Evolutionary conservation across 2,888 invertebrate species (phyloP).

Genomic region (Dynastes tityus): DNA sequence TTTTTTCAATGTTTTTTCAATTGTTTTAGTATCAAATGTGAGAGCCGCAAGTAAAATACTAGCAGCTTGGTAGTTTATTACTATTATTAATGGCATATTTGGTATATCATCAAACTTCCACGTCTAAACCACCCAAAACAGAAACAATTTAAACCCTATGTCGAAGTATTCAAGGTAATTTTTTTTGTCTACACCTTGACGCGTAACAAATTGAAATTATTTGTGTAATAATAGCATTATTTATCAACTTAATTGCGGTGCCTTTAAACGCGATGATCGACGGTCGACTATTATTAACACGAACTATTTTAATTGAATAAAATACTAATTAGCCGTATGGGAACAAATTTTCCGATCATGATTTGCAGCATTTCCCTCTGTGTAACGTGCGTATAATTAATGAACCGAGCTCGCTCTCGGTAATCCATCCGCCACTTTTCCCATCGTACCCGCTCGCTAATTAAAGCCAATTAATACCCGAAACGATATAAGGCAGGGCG

Average conservation of each 20-base stretch:
- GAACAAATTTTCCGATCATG: constrained; percentile 28
- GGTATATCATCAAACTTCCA: too few species aligned
- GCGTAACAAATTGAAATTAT: neutral
- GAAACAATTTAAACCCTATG: too few species aligned
- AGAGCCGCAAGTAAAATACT: too few species aligned
- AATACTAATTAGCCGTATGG: constrained; percentile 15
- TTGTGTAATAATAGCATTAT: constrained; percentile 17
- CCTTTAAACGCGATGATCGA: neutral
- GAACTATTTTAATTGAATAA: constrained; percentile 31
- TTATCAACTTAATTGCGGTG: constrained; percentile 17
- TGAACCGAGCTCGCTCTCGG: constrained; percentile 12
- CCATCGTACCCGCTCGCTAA: constrained; percentile 16
- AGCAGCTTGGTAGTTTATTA: too few species aligned
- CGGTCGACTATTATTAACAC: constrained; percentile 17
- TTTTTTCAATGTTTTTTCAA: too few species aligned
- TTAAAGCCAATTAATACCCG: constrained; percentile 4
- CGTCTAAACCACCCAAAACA: too few species aligned
- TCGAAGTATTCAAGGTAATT: too few species aligned
- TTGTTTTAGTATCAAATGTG: too few species aligned
- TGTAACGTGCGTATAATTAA: constrained; percentile 18
- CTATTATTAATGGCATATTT: too few species aligned
- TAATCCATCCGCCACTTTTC: constrained; percentile 14
- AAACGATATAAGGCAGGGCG: neutral
- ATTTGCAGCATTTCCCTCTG: constrained; percentile 13
- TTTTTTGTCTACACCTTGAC: neutral